Base-by-base conservation (phyloP, 2,888 invertebrate species). In the Cataglyphis altisquamis region DNA sequence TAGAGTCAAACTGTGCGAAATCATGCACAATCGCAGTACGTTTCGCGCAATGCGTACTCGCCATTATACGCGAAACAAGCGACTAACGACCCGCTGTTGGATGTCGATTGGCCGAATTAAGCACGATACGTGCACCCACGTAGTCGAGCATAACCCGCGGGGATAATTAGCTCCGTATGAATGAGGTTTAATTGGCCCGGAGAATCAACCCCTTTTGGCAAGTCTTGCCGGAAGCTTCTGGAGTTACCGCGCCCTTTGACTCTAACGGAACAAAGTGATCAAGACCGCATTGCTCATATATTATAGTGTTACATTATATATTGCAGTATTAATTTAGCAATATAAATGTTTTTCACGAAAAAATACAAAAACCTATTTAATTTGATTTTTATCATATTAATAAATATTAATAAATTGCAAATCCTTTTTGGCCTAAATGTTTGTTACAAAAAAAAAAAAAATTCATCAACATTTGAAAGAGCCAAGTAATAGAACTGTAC, bases 141-240 rank as follows among this genome's bases (percentile, higher is more conserved):
- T 87, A 88, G 70, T 82, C 85, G 72, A 72, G 89, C 86, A 86
- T 91, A 84, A 90, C 91, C 88, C 85, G 90, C 87, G 86, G 91
- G 90, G 92, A 92, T 93, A 94, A 94, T 94, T 93, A 94, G 91
- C 91, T 87, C 82, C 78, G 87, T 91, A 92, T 94, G 94, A 94
- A 94, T 94, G 93, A 92, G 91, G 86, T 92, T 93, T 94, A 94
- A 94, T 94, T 94, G 94, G 92, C 91, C 82, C 75, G 73, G 62
- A 83, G 84, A 72, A 86, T 85, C 89, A 85, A 89, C 89, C 89
- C 91, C 89, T 88, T 90, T 87, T 89, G 88, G 83, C 39, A 75
- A 72, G 52, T 84, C 87, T 88, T 83, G 87, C 86, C 90, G 91
- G 91, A 92, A 91, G 91, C 91, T 88, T 73, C 82, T 82, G 86